Base-by-base conservation (phyloP, 1,140 invertebrate species). In the Danaus melanippus region DNA sequence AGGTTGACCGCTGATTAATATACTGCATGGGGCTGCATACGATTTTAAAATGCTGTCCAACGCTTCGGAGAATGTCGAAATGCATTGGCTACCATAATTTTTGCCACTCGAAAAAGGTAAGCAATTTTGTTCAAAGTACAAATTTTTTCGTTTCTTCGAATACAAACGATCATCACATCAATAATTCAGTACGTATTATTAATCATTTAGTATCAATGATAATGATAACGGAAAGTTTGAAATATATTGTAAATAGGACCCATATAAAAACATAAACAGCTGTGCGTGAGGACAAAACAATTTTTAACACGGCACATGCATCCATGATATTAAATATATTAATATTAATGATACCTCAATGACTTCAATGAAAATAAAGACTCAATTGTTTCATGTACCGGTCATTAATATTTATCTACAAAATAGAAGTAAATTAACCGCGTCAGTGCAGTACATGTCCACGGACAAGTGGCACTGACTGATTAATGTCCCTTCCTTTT, bases 371-470 rank as follows among this genome's bases (percentile, higher is more conserved):
- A 41, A 42, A 12, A 50, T 41, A 50, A 41, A 50, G 46, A 47
- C 46, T 47, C 46, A 47, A 32, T 47, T 47, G 46, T 41, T 39
- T 12, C 11, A 50, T 41, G 42, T 10, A 50, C 17, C 48, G 49
- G 12, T 44, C 49, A 56, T 56, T 56, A 56, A 56, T 56, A 56
- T 56, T 56, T 56, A 56, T 56, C 49, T 56, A 56, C 53, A 46
- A 51, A 46, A 58, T 59, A 50, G 54, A 54, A 67, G 51, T 59
- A 61, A 64, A 67, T 64, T 61, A 67, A 53, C 45, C 56, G 55
- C 47, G 54, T 52, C 61, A 42, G 48, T 46, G 53, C 58, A 56
- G 62, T 50, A 59, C 56, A 48, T 67, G 65, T 57, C 65, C 41
- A 41, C 54, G 39, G 50, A 59, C 60, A 57, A 44, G 44, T 10